A percentile compares a stretch with the other conserved stretches of the same genome.
phyloP scores from a whole-genome alignment of 2,888 invertebrate species.

The Dendrolimus houi region DNA sequence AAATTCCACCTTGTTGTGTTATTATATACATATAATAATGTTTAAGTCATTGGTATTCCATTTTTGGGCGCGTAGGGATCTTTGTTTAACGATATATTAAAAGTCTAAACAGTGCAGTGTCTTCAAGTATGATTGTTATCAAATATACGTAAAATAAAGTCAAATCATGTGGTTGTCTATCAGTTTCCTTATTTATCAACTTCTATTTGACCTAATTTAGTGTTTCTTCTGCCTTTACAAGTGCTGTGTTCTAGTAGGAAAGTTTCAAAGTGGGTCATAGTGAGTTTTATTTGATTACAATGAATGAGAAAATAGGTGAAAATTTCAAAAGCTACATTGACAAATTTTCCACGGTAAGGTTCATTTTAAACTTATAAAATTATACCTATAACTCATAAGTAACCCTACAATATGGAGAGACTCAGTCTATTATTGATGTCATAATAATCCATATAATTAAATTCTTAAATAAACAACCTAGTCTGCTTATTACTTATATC shows the following conservation, averaged over 20 bases:
- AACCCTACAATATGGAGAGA: too few species aligned
- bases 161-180: constrained; percentile 52
- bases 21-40: constrained; percentile 16
- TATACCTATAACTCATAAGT: too few species aligned
- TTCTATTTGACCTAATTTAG: constrained; percentile 24
- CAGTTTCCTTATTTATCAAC: constrained; percentile 31
- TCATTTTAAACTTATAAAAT: background rate
- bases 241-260: constrained; percentile 20
- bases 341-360: constrained; percentile 53
- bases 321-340: constrained; percentile 77
- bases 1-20: constrained; percentile 10
- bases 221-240: constrained; percentile 10
- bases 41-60: constrained; percentile 8
- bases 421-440: too few species aligned
- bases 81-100: constrained; percentile 17
- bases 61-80: constrained; percentile 6
- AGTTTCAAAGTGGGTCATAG: constrained; percentile 50
- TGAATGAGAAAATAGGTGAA: constrained; percentile 72
- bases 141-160: constrained; percentile 41
- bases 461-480: too few species aligned
- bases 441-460: too few species aligned
- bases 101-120: constrained; percentile 32
- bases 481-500: too few species aligned
- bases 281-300: constrained; percentile 48
- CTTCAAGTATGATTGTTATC: constrained; percentile 54